These are phyloP conservation scores for Atethmia centrago DNA, from an alignment of 2,888 invertebrate species.

Conservation along the genomic window DNA sequence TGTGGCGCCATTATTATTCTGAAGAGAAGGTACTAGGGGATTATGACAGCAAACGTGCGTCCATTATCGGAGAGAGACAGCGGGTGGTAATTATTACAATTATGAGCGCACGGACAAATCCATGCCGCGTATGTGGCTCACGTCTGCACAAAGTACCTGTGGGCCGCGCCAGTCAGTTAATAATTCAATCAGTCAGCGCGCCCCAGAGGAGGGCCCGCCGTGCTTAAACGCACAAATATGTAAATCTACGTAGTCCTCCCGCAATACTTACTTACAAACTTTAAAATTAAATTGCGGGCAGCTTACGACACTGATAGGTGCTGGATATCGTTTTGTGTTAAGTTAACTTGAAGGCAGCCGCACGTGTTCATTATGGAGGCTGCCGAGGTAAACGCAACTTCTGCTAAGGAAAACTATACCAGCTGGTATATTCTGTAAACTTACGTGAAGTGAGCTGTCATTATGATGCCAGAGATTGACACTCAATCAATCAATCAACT, in stretches of 20 bases:
- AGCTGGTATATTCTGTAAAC: not conserved
- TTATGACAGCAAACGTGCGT: constrained; percentile 72
- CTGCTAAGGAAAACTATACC: no score
- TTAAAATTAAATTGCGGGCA: constrained; percentile 80
- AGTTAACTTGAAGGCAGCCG: constrained; percentile 4
- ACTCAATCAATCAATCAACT: no score
- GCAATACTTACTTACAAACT: constrained; percentile 77
- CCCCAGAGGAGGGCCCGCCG: constrained; percentile 68
- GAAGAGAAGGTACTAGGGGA: constrained; percentile 65
- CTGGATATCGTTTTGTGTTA: constrained; percentile 61
- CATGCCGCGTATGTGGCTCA: constrained; percentile 78
- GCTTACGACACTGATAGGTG: constrained; percentile 72
- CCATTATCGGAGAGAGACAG: constrained; percentile 77
- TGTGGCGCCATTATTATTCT: constrained; percentile 71
- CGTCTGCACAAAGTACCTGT: constrained; percentile 77
- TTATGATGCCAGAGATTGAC: not conserved
- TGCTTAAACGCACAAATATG: constrained; percentile 85
- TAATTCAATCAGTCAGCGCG: constrained; percentile 86
- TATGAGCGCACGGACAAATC: constrained; percentile 74
- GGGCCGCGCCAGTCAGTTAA: constrained; percentile 82
- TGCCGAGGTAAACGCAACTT: no score
- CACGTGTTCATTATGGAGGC: not conserved
- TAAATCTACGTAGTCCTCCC: constrained; percentile 76
- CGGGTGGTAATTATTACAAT: constrained; percentile 81
- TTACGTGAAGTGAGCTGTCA: not conserved